Evolutionary conservation across 2,113 vertebrate genomes (phyloP).

Genomic region (Trematomus loennbergii): DNA sequence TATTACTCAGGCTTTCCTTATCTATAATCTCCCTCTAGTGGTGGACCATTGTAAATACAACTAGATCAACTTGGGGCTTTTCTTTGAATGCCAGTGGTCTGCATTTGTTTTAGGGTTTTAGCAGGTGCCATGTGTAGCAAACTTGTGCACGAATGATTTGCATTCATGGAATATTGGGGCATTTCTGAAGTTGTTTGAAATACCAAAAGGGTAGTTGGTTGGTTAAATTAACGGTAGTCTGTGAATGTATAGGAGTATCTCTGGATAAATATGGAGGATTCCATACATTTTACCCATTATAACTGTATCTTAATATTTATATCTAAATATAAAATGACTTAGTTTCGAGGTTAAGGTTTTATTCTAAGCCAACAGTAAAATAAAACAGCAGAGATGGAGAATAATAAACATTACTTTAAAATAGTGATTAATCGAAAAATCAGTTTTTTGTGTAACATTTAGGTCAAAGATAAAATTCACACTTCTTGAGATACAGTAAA

Average conservation of each 20-base stretch:
- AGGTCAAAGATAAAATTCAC: too few relatives aligned
- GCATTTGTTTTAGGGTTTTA: constrained; percentile 6
- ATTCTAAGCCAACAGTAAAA: background rate
- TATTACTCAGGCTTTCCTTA: constrained; percentile 5
- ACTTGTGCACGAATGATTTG: background rate
- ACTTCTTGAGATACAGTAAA: background rate
- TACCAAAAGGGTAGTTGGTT: background rate
- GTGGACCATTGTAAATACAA: constrained; percentile 27
- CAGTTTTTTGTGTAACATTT: background rate
- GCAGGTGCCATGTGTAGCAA: background rate
- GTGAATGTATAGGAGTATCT: background rate
- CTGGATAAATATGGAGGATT: too few relatives aligned
- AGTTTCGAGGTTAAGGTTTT: background rate
- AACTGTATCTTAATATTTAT: too few relatives aligned
- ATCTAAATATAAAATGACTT: background rate
- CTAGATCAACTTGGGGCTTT: background rate
- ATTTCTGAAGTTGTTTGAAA: background rate
- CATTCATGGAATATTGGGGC: background rate
- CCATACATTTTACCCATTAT: background rate
- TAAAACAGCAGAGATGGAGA: background rate
- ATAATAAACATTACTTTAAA: background rate
- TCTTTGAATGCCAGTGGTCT: background rate
- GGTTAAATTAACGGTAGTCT: background rate
- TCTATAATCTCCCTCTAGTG: constrained; percentile 58
- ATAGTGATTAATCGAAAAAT: background rate